Base-by-base conservation (phyloP, 1,140 invertebrate genomes). In the Nasonia vitripennis region DNA sequence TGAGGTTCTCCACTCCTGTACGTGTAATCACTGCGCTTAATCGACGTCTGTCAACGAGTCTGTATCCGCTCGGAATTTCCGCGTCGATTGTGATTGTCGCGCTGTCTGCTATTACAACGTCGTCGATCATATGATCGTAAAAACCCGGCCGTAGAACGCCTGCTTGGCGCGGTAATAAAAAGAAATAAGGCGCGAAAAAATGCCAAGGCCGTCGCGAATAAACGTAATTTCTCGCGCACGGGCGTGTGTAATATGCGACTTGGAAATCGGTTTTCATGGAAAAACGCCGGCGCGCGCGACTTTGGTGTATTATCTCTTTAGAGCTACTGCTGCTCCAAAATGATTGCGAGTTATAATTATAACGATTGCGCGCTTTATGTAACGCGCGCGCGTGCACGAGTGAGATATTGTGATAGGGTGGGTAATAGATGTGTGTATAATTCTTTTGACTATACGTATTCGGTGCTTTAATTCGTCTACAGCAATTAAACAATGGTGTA, bases 121-220 rank as follows among this genome's bases (percentile, higher is more conserved):
- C 20, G 14, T 62, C 55, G 55, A 62, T 62, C 17, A n/a, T 62
- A n/a, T 7, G 55, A 17, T 55, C 27, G 23, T n/a, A 48, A 48
- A 71, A n/a, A 2, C 37, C 20, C 14, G 5, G 6, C 14, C 7
- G 55, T 14, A 62, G 55, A 17, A 62, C 55, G 55, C 34, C 34
- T 37, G 6, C 27, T 23, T 4, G 9, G 27, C n/a, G 27, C n/a
- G 73, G 10, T 83, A 75, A 75, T 77, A 67, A 77, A 48, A 74
- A 83, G 67, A 67, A 20, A 77, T 45, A n/a, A 34, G 62, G 11
- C 67, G n/a, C 27, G 41, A 62, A 12, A 82, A 82, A 82, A 82
- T 71, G 70, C 14, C 41, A 45, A 81, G 80, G 70, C 7, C 23
- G 34, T 12, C 41, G 37, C 37, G n/a, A 70, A 81, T 71, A 70